A percentile compares a stretch with the other conserved stretches of the same genome.
Evolutionary conservation across 2,797 vertebrate species (phyloP).

Genomic region (Coregonus ussuriensis): DNA sequence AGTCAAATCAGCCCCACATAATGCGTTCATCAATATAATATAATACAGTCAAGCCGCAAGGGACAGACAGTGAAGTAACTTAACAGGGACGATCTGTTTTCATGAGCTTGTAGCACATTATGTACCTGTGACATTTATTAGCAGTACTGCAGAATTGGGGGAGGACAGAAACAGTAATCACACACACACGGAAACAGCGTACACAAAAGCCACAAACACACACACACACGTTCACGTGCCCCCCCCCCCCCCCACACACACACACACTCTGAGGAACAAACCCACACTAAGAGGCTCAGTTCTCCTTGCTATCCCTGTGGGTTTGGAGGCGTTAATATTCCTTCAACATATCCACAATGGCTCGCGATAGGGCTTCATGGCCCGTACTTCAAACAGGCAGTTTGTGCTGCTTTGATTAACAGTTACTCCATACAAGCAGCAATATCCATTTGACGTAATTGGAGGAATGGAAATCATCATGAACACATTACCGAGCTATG

Average conservation of each 20-base stretch:
- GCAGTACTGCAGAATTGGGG: slow-evolving; percentile 54
- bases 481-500: slow-evolving; percentile 54
- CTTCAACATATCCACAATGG: slow-evolving; percentile 66
- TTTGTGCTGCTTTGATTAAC: slow-evolving; percentile 63
- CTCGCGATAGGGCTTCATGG: slow-evolving; percentile 68
- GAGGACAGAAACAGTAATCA: slow-evolving; percentile 56
- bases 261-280: not conserved
- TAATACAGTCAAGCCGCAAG: slow-evolving; percentile 54
- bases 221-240: slow-evolving; percentile 24
- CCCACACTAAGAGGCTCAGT: slow-evolving; percentile 25
- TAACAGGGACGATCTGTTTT: slow-evolving; percentile 68
- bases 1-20: slow-evolving; percentile 75
- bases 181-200: not conserved
- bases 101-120: slow-evolving; percentile 70
- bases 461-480: slow-evolving; percentile 63
- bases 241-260: slow-evolving; percentile 16
- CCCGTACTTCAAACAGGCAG: slow-evolving; percentile 72
- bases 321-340: slow-evolving; percentile 72
- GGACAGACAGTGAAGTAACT: slow-evolving; percentile 64
- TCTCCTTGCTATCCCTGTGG: slow-evolving; percentile 62
- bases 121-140: slow-evolving; percentile 75
- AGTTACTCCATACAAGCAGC: slow-evolving; percentile 50
- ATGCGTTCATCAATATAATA: slow-evolving; percentile 77
- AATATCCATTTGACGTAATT: slow-evolving; percentile 58
- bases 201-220: not conserved